A percentile compares a stretch with the other conserved stretches of the same genome.
Evolutionary conservation across 2,888 invertebrate species (phyloP).

Genomic region (Watsonalla binaria): DNA sequence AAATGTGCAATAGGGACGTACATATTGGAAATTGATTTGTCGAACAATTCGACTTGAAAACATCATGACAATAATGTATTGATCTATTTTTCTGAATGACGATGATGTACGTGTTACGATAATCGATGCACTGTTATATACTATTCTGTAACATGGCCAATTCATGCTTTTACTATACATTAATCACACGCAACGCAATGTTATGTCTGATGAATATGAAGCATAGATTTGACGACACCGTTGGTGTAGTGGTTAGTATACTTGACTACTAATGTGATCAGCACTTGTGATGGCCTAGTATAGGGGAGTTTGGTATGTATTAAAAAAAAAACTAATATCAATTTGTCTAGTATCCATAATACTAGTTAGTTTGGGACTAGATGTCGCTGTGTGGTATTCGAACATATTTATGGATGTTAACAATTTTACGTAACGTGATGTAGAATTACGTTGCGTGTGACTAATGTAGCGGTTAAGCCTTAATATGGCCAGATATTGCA

Average conservation of each 20-base stretch:
- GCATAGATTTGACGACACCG: no score
- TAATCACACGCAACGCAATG: neutral
- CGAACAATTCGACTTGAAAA: slow-evolving; percentile 40
- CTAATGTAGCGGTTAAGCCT: neutral
- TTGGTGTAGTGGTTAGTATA: no score
- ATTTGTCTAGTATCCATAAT: no score
- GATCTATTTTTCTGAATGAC: slow-evolving; percentile 54
- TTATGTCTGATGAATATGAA: neutral
- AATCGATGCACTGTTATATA: slow-evolving; percentile 6
- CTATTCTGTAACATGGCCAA: slow-evolving; percentile 10
- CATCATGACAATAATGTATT: slow-evolving; percentile 71
- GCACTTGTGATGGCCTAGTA: no score
- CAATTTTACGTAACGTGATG: neutral
- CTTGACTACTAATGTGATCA: no score
- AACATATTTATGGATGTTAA: neutral
- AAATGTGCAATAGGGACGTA: neutral
- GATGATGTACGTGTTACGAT: slow-evolving; percentile 9
- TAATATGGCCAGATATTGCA: slow-evolving; percentile 43
- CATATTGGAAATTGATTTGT: slow-evolving; percentile 22
- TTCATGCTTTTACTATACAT: slow-evolving; percentile 14
- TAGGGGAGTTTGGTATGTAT: no score
- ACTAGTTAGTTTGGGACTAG: no score
- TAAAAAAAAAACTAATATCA: no score
- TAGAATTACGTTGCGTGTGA: neutral
- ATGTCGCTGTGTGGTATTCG: no score